phyloP scores from a whole-genome alignment of 2,888 invertebrate genomes.

The Lampropteryx suffumata region DNA sequence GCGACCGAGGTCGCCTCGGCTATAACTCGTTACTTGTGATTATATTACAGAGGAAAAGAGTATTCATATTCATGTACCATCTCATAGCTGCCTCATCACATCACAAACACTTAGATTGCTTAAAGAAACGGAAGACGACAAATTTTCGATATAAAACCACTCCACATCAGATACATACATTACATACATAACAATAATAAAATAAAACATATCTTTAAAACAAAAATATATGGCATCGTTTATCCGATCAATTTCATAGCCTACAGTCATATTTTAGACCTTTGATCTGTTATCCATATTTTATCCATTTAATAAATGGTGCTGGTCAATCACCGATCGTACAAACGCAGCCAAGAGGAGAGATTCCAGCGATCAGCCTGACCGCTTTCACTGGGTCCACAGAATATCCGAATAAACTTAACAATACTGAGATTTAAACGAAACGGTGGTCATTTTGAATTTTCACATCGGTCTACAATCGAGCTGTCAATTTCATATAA shows the following conservation, averaged over 20 bases:
- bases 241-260: neutral
- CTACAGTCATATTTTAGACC: neutral
- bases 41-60: slow-evolving; percentile 23
- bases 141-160: slow-evolving; percentile 41
- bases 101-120: slow-evolving; percentile 45
- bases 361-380: slow-evolving; percentile 49
- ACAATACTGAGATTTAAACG: slow-evolving; percentile 76
- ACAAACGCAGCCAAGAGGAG: slow-evolving; percentile 30
- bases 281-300: neutral
- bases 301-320: neutral
- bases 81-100: slow-evolving; percentile 48
- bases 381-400: slow-evolving; percentile 32
- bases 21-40: slow-evolving; percentile 1
- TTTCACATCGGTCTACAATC: slow-evolving; percentile 41
- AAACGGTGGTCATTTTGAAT: slow-evolving; percentile 54
- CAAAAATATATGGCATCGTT: slow-evolving; percentile 37
- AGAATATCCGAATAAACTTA: slow-evolving; percentile 57
- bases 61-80: slow-evolving; percentile 28
- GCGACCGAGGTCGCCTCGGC: slow-evolving; percentile 19
- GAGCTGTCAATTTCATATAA: slow-evolving; percentile 36
- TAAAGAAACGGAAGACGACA: slow-evolving; percentile 70
- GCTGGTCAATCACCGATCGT: neutral
- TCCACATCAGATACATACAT: slow-evolving; percentile 19
- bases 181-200: slow-evolving; percentile 42
- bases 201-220: slow-evolving; percentile 55